Base-by-base conservation (phyloP, 2,113 vertebrate species). In the Phyllopteryx taeniolatus region DNA sequence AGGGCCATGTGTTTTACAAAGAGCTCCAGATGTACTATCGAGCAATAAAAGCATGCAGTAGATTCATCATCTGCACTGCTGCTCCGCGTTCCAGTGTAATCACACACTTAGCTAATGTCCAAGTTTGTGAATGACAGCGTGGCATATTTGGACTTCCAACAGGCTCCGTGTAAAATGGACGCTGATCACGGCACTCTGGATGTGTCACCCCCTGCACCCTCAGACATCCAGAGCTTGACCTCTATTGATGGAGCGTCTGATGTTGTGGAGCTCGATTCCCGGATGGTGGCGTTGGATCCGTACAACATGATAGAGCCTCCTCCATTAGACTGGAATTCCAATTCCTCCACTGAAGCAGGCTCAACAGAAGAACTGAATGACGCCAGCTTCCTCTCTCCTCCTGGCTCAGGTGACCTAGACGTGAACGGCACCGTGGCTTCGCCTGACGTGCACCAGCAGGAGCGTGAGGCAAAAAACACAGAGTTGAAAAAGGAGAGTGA, bases 241-340 rank as follows among this genome's bases (percentile, higher is more conserved):
- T 6, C 44, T 5, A 8, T 59, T 61, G 39, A 72, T 53, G 53
- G 56, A 53, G 2, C 19, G 33, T 53, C 47, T 0, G 68, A 12
- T 5, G 54, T 22, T 22, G 46, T 44, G 1, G 62, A 62, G 4
- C 0, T 61, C n/a, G 64, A 67, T 64, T 74, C 87, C 27, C 84
- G 73, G 10, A 64, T 75, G 9, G 85, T 88, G 59, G 91, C 92
- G 51, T 73, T 90, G 79, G 92, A 93, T 51, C 78, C 73, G 12
- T 92, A 84, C 81, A 85, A 83, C 57, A 71, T 51, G 15, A 89
- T 90, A 1, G 91, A 93, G 64, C 92, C 93, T 68, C 93, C 93
- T 71, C 93, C 92, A 0, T 79, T 94, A 68, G 92, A 94, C 81
- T 94, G 93, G 93, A 91, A 83, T 79, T 93, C 92, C 0, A 92